Conservation (phyloP, 2,797 vertebrate genomes). For the Dromococcyx pavoninus region DNA sequence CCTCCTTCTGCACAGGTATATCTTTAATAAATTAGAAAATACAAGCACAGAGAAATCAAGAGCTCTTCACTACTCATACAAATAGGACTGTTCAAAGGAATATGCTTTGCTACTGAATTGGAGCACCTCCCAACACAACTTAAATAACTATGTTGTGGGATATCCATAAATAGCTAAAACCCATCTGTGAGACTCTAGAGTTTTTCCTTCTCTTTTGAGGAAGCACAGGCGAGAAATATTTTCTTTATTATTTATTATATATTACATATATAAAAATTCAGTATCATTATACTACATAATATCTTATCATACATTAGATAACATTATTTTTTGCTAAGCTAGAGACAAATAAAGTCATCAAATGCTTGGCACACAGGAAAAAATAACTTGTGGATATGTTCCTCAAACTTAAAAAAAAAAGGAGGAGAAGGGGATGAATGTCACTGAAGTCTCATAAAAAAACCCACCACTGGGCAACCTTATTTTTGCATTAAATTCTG, state of each 20-base stretch:
- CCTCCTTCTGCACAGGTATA: not conserved
- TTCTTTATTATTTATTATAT: too few relatives aligned
- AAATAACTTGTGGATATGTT: not conserved
- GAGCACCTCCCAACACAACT: not conserved
- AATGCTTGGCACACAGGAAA: not conserved
- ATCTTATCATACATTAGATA: not conserved
- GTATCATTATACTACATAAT: not conserved
- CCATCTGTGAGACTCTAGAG: not conserved
- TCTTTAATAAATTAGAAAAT: not conserved
- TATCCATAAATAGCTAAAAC: not conserved
- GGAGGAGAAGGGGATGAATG: accelerated
- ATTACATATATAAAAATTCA: not conserved
- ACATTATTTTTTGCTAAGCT: not conserved
- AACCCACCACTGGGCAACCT: accelerated
- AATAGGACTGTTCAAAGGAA: not conserved
- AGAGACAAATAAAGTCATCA: not conserved
- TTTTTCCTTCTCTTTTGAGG: not conserved
- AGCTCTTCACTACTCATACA: not conserved
- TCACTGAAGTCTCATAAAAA: not conserved
- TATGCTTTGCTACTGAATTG: not conserved
- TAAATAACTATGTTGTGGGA: not conserved
- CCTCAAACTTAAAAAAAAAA: not conserved
- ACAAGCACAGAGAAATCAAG: not conserved
- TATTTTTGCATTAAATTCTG: not conserved
- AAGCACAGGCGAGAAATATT: not conserved